Base-by-base conservation (phyloP, 1,140 invertebrate species). In the Mactra quadrangularis region DNA sequence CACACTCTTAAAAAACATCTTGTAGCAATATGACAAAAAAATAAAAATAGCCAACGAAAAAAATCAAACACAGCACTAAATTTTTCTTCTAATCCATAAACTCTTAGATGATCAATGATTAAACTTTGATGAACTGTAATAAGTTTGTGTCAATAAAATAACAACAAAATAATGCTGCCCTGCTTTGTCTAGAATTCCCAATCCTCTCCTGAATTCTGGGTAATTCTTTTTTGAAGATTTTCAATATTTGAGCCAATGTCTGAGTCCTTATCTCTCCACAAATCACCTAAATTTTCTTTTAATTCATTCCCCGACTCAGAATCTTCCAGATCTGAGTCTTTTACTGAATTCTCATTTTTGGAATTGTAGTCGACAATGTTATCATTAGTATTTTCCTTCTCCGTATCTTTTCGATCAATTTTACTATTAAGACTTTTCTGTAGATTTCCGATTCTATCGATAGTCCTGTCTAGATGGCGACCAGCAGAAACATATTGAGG, bases 401-500 rank as follows among this genome's bases (percentile, higher is more conserved):
- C 84, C n/a, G 76, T 85, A 22, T 87, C 83, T 15, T 79, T 25
- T 41, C 85, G 79, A 52, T 87, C 74, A 33, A 62, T 38, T 77
- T 74, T 60, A 62, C 59, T 35, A 38, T 55, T 45, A 9, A 82
- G 72, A 45, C 78, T 50, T 29, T 83, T 74, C 33, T 74, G 50
- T 31, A 38, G 35, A 11, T 72, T 82, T 78, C 71, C 64, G 27
- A 41, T 47, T 27, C 52, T 74, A 72, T 60, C 82, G 19, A 75
- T 83, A 11, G 88, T 91, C 62, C 88, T 87, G 52, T 92, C 91
- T 84, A 97, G 95, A 90, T 97, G 96, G 95, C 97, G 96, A 68
- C 97, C 97, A 2, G 97, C 98, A 92, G 98, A 98, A 0, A 99
- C 97, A 97, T 98, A 98, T 93, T 99, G 97, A 0, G 98, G 98